Evolutionary conservation across 2,888 invertebrate species (phyloP), one percentile per base, ranked within the genome.

Genomic region (Strigamia maritima): DNA sequence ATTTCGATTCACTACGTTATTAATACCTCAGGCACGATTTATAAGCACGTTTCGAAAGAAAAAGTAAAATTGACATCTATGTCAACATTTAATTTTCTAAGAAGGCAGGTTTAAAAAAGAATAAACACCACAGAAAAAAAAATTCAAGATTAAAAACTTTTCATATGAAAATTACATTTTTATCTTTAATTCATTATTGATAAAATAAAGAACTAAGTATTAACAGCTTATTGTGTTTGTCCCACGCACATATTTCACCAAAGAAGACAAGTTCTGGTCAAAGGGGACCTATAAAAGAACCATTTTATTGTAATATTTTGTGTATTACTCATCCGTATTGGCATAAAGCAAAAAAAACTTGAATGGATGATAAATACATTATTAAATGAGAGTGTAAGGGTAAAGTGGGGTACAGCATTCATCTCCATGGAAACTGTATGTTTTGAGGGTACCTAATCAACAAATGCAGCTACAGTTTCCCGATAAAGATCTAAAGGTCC

Each of bases 401-500:
- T 70, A 70, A 70, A 70, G 28, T 70, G 70, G 65, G 70, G 70
- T 70, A 70, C 28, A 70, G 26, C 70, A 70, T 70, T 70, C 70
- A 70, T 70, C 70, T 70, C 70, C 70, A 70, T 70, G 70, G 70
- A 70, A 70, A 70, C 70, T 70, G 70, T 70, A 70, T 70, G 70
- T 70, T 70, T 70, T 70, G 28, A 70, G 70, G 70, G 26, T 24
- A 70, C 70, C 70, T 70, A 70, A 70, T 70, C 70, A 70, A 70
- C 70, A 70, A 70, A 70, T 70, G 70, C 70, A 70, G 70, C 70
- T 70, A 70, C 70, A 70, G 70, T 70, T 70, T 70, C 26, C 70
- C 70, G 70, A 70, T 70, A 70, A 70, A 28, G 70, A 70, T 70
- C 70, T 70, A 70, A 70, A 70, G 70, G 70, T 70, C 28, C 70